phyloP scores from a whole-genome alignment of 2,888 invertebrate species.

The Trissolcus japonicus region DNA sequence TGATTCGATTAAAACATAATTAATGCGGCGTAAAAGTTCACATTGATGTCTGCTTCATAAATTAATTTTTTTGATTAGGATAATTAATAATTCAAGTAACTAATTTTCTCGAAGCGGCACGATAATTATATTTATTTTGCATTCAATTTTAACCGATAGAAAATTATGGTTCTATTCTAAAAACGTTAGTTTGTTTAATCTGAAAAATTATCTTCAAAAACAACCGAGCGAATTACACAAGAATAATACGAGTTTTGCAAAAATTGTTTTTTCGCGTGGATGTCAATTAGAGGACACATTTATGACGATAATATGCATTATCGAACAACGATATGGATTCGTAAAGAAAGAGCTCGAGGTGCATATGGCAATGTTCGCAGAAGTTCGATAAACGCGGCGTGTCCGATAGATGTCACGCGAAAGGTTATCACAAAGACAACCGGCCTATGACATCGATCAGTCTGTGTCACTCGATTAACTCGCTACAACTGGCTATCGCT shows the following conservation, averaged over 20 bases:
- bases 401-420: constrained; percentile 67
- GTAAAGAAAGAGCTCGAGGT: constrained; percentile 51
- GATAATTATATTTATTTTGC: too few relatives aligned
- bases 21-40: too few relatives aligned
- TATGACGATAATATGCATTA: constrained; percentile 37
- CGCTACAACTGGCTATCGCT: constrained; percentile 63
- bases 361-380: constrained; percentile 62
- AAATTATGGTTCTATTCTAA: too few relatives aligned
- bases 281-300: constrained; percentile 17
- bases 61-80: too few relatives aligned
- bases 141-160: too few relatives aligned
- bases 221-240: too few relatives aligned
- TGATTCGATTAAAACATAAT: too few relatives aligned
- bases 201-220: too few relatives aligned
- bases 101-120: too few relatives aligned
- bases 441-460: constrained; percentile 76
- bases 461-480: constrained; percentile 71
- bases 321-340: constrained; percentile 20
- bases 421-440: constrained; percentile 73
- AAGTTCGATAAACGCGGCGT: constrained; percentile 64
- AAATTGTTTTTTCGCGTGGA: constrained; percentile 8
- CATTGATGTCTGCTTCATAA: too few relatives aligned
- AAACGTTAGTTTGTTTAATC: too few relatives aligned
- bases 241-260: background rate
- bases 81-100: too few relatives aligned